Evolutionary conservation across 2,888 invertebrate genomes (phyloP).

Genomic region (Argynnis bischoffii): DNA sequence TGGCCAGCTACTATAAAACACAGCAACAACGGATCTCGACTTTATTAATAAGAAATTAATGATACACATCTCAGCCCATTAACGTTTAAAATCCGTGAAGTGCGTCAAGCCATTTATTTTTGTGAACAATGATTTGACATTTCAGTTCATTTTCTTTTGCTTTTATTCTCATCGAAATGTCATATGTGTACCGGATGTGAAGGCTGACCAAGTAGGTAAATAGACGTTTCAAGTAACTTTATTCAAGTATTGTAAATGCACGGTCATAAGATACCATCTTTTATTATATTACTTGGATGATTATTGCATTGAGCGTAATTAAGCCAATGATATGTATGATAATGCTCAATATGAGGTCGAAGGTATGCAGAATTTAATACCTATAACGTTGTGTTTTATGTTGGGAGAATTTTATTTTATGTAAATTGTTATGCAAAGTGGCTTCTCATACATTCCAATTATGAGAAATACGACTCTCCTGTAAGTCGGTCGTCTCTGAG

Average conservation of each 20-base stretch:
- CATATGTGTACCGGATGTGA: slow-evolving; percentile 38
- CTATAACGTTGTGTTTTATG: slow-evolving; percentile 62
- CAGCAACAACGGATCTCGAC: slow-evolving; percentile 39
- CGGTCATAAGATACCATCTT: slow-evolving; percentile 15
- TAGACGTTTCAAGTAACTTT: background rate
- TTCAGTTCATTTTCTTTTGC: slow-evolving; percentile 27
- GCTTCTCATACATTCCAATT: slow-evolving; percentile 58
- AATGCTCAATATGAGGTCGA: slow-evolving; percentile 28
- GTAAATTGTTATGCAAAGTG: slow-evolving; percentile 61
- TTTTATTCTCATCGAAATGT: slow-evolving; percentile 40
- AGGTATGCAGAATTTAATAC: slow-evolving; percentile 38
- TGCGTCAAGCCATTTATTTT: slow-evolving; percentile 38
- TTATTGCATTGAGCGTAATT: slow-evolving; percentile 13
- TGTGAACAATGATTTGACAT: slow-evolving; percentile 46
- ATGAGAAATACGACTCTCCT: slow-evolving; percentile 66
- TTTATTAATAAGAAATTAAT: slow-evolving; percentile 47
- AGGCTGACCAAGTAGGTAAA: slow-evolving; percentile 39
- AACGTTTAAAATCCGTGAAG: slow-evolving; percentile 41
- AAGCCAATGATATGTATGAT: slow-evolving; percentile 32
- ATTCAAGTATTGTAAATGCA: slow-evolving; percentile 8
- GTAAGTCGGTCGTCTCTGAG: slow-evolving; percentile 64
- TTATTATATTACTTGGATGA: slow-evolving; percentile 17
- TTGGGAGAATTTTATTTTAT: slow-evolving; percentile 62
- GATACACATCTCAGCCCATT: slow-evolving; percentile 42
- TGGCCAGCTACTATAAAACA: slow-evolving; percentile 45